Base-by-base conservation (phyloP, 1,140 invertebrate species). In the Ostrea denselamellosa region DNA sequence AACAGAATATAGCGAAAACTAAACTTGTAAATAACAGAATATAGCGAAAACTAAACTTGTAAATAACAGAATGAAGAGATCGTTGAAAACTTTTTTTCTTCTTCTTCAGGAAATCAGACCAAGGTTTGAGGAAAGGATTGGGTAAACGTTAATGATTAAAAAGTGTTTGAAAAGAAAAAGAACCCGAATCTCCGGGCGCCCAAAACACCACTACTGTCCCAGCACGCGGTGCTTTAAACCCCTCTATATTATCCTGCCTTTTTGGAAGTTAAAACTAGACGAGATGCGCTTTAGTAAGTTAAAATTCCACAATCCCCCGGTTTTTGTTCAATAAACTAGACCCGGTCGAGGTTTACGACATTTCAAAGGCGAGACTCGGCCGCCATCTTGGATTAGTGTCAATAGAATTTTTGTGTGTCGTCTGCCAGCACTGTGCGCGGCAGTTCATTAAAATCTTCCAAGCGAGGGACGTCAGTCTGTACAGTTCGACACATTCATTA, bases 311-410 rank as follows among this genome's bases (percentile, higher is more conserved):
- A 77, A 25, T 77, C 22, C 68, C 68, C 68, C 25, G 22, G 25
- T 22, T 77, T 77, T 77, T 77, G 68, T 77, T 77, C 68, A 77
- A 77, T 77, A 77, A 77, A 77, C 25, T 77, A 62, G 56, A 62
- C 14, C 68, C 28, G 9, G 68, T 25, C 68, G 14, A 14, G 68
- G 25, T 77, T 77, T 77, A 28, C 68, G 68, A 77, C 68, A 28
- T 77, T 77, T 77, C 68, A 77, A 77, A 77, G 68, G 68, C 68
- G 28, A 22, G 68, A 28, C 22, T 34, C 5, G 17, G 28, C 25
- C 68, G 68, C 68, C 68, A 77, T 77, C 68, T 77, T 77, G 68
- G 68, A 77, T 77, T 77, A 77, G 68, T 77, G 68, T 77, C 34
- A 77, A 77, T 77, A 77, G 68, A 77, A 77, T 77, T 62, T 62